A percentile compares a stretch with the other conserved stretches of the same genome.
Conservation (phyloP, 2,888 invertebrate genomes). For the Hydropsyche betteni region DNA sequence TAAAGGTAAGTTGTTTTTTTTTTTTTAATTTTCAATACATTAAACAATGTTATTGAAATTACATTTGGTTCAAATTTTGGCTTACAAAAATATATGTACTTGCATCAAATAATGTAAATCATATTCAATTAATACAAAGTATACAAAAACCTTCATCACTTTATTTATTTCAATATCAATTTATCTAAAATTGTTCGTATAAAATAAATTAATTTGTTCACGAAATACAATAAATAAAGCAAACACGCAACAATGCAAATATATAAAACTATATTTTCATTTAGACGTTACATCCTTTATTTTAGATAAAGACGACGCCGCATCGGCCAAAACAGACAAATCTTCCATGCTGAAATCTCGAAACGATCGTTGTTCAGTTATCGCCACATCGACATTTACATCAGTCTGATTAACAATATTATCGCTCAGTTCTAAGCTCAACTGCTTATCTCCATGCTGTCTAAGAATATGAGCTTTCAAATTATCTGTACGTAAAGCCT, state of each 20-base stretch:
- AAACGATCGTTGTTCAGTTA: background rate
- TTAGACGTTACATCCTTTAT: conserved; percentile 15
- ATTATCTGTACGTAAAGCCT: conserved; percentile 64
- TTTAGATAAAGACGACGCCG: conserved; percentile 33
- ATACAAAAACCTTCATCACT: too few relatives aligned
- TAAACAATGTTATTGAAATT: too few relatives aligned
- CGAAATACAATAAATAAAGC: too few relatives aligned
- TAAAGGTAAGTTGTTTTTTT: background rate
- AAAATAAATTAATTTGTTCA: too few relatives aligned
- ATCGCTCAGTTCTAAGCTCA: background rate
- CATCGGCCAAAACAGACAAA: conserved; percentile 37
- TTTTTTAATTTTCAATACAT: background rate
- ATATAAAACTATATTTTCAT: background rate
- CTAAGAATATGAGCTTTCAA: conserved; percentile 64
- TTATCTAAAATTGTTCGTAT: too few relatives aligned
- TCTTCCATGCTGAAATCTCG: conserved; percentile 21
- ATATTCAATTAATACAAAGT: too few relatives aligned
- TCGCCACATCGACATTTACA: background rate
- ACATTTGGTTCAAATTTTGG: too few relatives aligned
- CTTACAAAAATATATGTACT: too few relatives aligned
- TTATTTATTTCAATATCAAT: too few relatives aligned
- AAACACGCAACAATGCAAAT: too few relatives aligned
- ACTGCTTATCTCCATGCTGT: conserved; percentile 54
- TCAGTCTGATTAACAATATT: background rate
- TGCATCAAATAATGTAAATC: too few relatives aligned